These are phyloP conservation scores for Chromobotia macracanthus DNA, from an alignment of 2,797 vertebrate species.

Conservation along the genomic window DNA sequence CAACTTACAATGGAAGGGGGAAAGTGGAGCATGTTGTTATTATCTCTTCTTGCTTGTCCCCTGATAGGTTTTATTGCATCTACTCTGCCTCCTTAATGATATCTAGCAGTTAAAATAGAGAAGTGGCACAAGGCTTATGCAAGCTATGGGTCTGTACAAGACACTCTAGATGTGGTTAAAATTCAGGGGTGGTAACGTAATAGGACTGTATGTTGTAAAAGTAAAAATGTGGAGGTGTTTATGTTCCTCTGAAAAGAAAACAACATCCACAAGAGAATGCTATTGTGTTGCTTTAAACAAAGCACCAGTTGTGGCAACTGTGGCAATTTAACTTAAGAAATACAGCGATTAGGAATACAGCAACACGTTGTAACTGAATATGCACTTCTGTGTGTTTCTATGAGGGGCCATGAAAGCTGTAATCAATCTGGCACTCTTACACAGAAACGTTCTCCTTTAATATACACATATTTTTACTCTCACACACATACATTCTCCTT, in stretches of 20 bases:
- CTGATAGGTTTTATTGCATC: constrained; percentile 43
- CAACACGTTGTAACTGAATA: constrained; percentile 27
- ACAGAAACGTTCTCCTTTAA: too few species aligned
- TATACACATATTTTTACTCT: too few species aligned
- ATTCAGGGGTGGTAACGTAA: neutral
- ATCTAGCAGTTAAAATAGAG: constrained; percentile 42
- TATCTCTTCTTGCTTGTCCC: constrained; percentile 49
- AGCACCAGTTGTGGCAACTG: too few species aligned
- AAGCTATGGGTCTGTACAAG: neutral
- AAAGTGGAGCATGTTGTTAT: constrained; percentile 62
- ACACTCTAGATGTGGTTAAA: constrained; percentile 3
- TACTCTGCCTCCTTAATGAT: constrained; percentile 32
- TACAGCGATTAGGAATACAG: constrained; percentile 10
- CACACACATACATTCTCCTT: too few species aligned
- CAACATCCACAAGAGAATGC: neutral
- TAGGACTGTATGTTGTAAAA: neutral
- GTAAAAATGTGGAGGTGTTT: neutral
- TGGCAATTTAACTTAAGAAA: constrained; percentile 20
- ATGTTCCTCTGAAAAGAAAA: neutral
- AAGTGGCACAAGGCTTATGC: constrained; percentile 12
- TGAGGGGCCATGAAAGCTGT: too few species aligned
- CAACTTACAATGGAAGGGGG: constrained; percentile 56
- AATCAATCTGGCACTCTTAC: too few species aligned
- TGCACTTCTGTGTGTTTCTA: neutral
- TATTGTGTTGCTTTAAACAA: too few species aligned